Percentiles rank a stretch among this genome's conserved stretches.
phyloP scores from a whole-genome alignment of 2,888 invertebrate species.

The Carterocephalus palaemon region DNA sequence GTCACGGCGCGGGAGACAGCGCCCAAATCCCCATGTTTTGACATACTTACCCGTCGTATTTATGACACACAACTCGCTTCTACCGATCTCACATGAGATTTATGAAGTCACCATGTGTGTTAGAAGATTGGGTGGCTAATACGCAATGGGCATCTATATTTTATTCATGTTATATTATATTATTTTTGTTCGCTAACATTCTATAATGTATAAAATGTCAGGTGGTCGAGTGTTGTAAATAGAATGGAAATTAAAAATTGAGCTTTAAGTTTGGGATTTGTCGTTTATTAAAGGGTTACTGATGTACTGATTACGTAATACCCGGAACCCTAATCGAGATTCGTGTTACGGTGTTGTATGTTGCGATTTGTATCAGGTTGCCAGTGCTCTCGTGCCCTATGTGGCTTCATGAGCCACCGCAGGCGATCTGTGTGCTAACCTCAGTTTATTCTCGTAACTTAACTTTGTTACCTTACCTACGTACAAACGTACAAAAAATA shows the following conservation, averaged over 20 bases:
- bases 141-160: constrained; percentile 42
- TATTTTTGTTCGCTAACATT: too few species aligned
- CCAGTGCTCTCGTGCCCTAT: constrained; percentile 53
- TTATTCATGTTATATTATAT: constrained; percentile 5
- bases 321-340: constrained; percentile 41
- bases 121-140: constrained; percentile 62
- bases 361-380: constrained; percentile 63
- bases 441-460: constrained; percentile 2
- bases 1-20: constrained; percentile 52
- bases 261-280: too few species aligned
- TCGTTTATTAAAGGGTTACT: too few species aligned
- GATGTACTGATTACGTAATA: too few species aligned
- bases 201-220: too few species aligned
- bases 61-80: constrained; percentile 65
- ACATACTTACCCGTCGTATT: constrained; percentile 70
- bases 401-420: constrained; percentile 55
- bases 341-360: constrained; percentile 62
- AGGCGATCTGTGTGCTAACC: constrained; percentile 9
- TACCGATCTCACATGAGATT: constrained; percentile 67
- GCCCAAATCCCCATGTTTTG: constrained; percentile 75
- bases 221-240: too few species aligned
- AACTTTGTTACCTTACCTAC: constrained; percentile 18
- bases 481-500: too few species aligned
- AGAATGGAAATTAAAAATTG: too few species aligned
- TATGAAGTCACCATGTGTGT: constrained; percentile 75